A percentile compares a stretch with the other conserved stretches of the same genome.
phyloP scores from a whole-genome alignment of 2,113 vertebrate genomes.

The Poeciliopsis turrubarensis region DNA sequence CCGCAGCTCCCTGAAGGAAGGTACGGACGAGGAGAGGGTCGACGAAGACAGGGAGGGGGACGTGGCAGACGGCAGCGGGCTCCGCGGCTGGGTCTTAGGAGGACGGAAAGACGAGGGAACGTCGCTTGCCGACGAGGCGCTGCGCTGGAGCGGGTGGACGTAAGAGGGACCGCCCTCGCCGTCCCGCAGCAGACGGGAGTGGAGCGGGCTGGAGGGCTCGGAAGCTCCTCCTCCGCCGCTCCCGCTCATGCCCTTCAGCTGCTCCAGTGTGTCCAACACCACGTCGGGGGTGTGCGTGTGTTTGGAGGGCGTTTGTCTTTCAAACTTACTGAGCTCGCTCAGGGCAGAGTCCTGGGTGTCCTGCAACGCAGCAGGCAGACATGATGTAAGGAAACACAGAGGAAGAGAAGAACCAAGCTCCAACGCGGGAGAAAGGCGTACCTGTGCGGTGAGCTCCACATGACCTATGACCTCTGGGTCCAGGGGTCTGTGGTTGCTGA shows the following conservation, averaged over 20 bases:
- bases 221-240: slow-evolving; percentile 79
- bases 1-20: slow-evolving; percentile 80
- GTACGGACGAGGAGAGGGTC: slow-evolving; percentile 72
- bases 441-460: slow-evolving; percentile 84
- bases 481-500: slow-evolving; percentile 96
- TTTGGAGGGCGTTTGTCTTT: slow-evolving; percentile 90
- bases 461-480: slow-evolving; percentile 93
- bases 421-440: not conserved
- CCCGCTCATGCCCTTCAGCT: slow-evolving; percentile 86
- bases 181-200: slow-evolving; percentile 91
- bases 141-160: slow-evolving; percentile 88
- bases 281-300: slow-evolving; percentile 93
- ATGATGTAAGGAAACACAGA: not conserved
- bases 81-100: slow-evolving; percentile 80
- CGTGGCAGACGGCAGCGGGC: slow-evolving; percentile 70
- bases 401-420: not conserved
- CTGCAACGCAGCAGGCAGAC: slow-evolving; percentile 70
- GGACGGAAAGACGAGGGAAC: slow-evolving; percentile 93
- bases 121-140: slow-evolving; percentile 92
- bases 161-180: slow-evolving; percentile 84
- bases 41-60: slow-evolving; percentile 70
- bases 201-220: slow-evolving; percentile 96
- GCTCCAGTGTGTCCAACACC: slow-evolving; percentile 97
- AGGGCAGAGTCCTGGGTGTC: slow-evolving; percentile 93
- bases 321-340: slow-evolving; percentile 91